Base-by-base conservation (phyloP, 2,113 vertebrate species). In the Tyrannus savana region DNA sequence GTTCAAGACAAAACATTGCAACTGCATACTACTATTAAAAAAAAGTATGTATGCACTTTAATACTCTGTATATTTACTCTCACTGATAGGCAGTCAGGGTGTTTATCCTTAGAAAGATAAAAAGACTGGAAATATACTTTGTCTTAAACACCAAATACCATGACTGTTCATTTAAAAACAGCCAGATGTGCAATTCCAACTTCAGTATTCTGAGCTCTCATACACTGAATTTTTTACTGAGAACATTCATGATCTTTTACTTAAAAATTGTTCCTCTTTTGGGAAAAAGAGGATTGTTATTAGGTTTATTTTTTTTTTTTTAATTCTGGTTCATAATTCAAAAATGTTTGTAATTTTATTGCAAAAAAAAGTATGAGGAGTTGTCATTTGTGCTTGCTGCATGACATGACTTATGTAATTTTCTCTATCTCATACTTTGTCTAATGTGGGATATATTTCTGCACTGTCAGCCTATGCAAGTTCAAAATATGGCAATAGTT, bases 1-100 rank as follows among this genome's bases (percentile, higher is more conserved):
- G 77, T 64, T 78, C 73, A 82, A 95, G 83, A 88, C 63, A 95
- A 85, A 88, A 85, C 31, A 78, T 78, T 75, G 67, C 21, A 86
- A 74, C 33, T 66, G 25, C 41, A 76, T 79, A 55, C 66, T 64
- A 62, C 75, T 95, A 41, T 66, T 85, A 23, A 11, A 49, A 75
- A 78, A 79, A 53, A 42, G 41, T 77, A 49, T 62, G 35, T 55
- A 37, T 63, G 13, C 15, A 42, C 59, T 88, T 92, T 83, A 89
- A 78, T 93, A 62, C 22, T 68, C 69, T 55, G 3, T 46, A 24
- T 72, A 41, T 90, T 77, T 84, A 35, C 74, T 84, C 63, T 81
- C 27, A 44, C 9, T 24, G 27, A 76, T 39, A 63, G 82, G 75
- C 10, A 75, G 42, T 15, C 31, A 47, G 8, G 19, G 42, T 63